Conservation (phyloP, 2,113 vertebrate genomes). For the Xiphorhynchus elegans region DNA sequence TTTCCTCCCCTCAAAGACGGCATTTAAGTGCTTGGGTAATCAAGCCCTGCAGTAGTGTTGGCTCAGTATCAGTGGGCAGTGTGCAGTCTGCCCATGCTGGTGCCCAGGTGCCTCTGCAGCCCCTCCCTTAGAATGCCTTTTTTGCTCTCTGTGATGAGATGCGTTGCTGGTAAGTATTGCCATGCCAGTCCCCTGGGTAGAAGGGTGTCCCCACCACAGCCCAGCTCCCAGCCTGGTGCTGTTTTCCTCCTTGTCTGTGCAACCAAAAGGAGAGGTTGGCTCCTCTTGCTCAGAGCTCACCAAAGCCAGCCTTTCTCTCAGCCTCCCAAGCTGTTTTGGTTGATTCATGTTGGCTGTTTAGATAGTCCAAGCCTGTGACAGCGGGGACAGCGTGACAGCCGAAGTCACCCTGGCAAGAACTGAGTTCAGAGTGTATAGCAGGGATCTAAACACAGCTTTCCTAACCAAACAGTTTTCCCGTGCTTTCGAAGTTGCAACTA, state of each 20-base stretch:
- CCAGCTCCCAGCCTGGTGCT: neutral
- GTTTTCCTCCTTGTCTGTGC: neutral
- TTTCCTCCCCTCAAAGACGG: neutral
- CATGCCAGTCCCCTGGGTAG: neutral
- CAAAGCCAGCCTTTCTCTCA: neutral
- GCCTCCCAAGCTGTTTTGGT: neutral
- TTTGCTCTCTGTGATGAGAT: neutral
- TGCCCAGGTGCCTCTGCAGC: neutral
- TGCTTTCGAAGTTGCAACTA: neutral
- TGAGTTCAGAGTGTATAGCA: neutral
- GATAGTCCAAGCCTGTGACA: neutral
- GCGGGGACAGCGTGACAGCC: neutral
- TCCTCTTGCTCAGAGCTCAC: neutral
- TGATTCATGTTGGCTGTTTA: neutral
- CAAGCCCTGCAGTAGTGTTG: neutral
- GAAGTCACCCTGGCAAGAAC: neutral
- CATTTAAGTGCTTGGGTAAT: neutral
- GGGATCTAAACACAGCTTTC: neutral
- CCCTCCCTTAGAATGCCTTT: neutral
- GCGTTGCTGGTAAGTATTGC: neutral
- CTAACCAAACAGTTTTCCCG: neutral
- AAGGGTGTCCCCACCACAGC: neutral
- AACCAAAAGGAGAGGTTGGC: neutral
- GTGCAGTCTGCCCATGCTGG: neutral
- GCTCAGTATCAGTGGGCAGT: neutral